These are phyloP conservation scores for Bathynomus jamesi DNA, from an alignment of 1,140 invertebrate genomes.

Conservation along the genomic window DNA sequence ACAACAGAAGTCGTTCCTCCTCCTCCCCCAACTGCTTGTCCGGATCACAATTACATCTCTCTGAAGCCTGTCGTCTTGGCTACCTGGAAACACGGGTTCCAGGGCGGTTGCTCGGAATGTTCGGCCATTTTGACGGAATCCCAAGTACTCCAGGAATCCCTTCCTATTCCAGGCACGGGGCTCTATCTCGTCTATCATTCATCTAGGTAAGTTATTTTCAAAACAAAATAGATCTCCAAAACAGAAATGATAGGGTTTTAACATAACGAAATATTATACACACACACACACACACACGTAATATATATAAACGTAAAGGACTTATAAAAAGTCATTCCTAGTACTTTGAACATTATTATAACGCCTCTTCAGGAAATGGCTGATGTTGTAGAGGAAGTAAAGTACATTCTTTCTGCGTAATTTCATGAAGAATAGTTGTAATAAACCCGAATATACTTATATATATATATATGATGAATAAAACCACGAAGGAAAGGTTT, in stretches of 20 bases:
- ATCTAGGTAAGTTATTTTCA: slow-evolving; percentile 55
- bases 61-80: slow-evolving; percentile 91
- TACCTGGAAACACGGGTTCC: slow-evolving; percentile 94
- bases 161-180: slow-evolving; percentile 84
- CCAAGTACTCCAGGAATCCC: slow-evolving; percentile 83
- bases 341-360: no score
- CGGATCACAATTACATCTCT: slow-evolving; percentile 81
- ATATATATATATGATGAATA: no score
- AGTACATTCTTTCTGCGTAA: no score
- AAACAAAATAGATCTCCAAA: no score
- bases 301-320: neutral
- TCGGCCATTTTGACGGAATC: slow-evolving; percentile 85
- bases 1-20: slow-evolving; percentile 64
- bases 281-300: neutral
- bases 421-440: no score
- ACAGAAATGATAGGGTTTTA: no score
- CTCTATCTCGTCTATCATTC: slow-evolving; percentile 92
- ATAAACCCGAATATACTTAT: no score
- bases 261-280: no score
- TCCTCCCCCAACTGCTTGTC: slow-evolving; percentile 56
- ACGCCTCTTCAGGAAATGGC: no score
- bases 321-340: neutral
- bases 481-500: no score
- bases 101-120: slow-evolving; percentile 85
- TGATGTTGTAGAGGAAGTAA: no score